Evolutionary conservation across 2,888 invertebrate genomes (phyloP).

Genomic region (Poecilobothrus nobilitatus): DNA sequence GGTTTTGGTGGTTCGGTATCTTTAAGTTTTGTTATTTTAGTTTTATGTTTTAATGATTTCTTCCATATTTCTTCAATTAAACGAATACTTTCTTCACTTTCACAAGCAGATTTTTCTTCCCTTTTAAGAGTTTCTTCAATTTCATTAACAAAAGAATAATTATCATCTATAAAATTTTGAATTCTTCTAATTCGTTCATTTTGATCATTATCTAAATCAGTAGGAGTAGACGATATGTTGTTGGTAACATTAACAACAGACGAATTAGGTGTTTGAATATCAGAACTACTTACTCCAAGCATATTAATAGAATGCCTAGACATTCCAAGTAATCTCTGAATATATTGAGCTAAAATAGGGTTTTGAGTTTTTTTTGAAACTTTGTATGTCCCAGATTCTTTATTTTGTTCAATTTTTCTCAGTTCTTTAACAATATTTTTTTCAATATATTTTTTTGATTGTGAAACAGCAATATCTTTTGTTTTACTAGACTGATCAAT

Average conservation of each 20-base stretch:
- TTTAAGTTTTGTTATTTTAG: slow-evolving; percentile 11
- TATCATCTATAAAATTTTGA: slow-evolving; percentile 37
- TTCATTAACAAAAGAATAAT: slow-evolving; percentile 37
- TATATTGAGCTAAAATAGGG: slow-evolving; percentile 43
- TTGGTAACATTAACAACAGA: slow-evolving; percentile 44
- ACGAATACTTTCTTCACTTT: slow-evolving; percentile 27
- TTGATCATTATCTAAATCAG: slow-evolving; percentile 20
- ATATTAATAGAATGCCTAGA: slow-evolving; percentile 46
- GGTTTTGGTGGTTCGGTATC: slow-evolving; percentile 12
- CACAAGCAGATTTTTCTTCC: slow-evolving; percentile 13
- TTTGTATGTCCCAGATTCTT: neutral
- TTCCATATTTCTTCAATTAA: slow-evolving; percentile 33
- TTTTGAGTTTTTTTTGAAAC: slow-evolving; percentile 27
- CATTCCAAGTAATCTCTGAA: slow-evolving; percentile 48
- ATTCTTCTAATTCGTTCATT: slow-evolving; percentile 31
- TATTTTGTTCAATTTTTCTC: slow-evolving; percentile 10
- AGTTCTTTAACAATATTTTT: neutral
- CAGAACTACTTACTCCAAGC: slow-evolving; percentile 45
- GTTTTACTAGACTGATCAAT: slow-evolving; percentile 8
- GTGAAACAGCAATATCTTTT: slow-evolving; percentile 1
- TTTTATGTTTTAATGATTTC: slow-evolving; percentile 24
- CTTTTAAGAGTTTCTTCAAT: slow-evolving; percentile 34
- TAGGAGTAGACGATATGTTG: slow-evolving; percentile 31
- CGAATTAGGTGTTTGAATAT: slow-evolving; percentile 45
- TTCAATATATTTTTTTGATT: neutral